Conservation (phyloP, 2,797 vertebrate species). For the Ceryle rudis region DNA sequence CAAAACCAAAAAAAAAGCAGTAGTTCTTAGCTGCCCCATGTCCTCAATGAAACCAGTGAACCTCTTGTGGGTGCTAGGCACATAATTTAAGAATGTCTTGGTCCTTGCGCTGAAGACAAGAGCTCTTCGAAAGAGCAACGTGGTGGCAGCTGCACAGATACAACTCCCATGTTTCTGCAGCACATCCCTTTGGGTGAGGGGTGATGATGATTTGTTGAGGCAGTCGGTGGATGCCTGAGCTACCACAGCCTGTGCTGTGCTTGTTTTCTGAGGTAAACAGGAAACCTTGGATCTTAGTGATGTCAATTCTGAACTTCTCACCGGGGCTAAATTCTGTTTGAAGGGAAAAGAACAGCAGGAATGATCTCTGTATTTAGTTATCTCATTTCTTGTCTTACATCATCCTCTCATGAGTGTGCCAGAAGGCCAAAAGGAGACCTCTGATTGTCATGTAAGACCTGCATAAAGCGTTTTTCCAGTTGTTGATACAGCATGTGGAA, state of each 20-base stretch:
- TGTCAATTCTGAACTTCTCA: constrained; percentile 35
- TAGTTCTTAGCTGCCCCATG: neutral
- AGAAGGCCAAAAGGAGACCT: constrained; percentile 27
- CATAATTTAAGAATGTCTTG: neutral
- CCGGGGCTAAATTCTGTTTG: neutral
- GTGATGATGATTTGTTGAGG: constrained; percentile 29
- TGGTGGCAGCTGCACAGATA: neutral
- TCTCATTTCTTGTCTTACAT: neutral
- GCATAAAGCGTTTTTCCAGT: neutral
- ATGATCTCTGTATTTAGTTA: constrained; percentile 21
- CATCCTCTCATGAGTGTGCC: neutral
- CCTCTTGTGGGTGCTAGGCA: neutral
- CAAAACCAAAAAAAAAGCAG: neutral
- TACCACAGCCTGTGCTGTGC: neutral
- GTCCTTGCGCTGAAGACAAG: neutral
- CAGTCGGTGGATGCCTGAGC: neutral
- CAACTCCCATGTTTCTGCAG: neutral
- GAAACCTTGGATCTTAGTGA: constrained; percentile 38
- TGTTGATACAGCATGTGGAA: neutral
- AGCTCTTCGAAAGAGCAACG: neutral
- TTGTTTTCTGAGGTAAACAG: constrained; percentile 50
- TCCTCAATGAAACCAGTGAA: neutral
- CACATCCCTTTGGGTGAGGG: neutral
- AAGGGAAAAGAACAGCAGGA: constrained; percentile 35
- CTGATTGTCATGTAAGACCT: neutral